Conservation (phyloP, 2,113 vertebrate genomes). For the Amblyornis subalaris region DNA sequence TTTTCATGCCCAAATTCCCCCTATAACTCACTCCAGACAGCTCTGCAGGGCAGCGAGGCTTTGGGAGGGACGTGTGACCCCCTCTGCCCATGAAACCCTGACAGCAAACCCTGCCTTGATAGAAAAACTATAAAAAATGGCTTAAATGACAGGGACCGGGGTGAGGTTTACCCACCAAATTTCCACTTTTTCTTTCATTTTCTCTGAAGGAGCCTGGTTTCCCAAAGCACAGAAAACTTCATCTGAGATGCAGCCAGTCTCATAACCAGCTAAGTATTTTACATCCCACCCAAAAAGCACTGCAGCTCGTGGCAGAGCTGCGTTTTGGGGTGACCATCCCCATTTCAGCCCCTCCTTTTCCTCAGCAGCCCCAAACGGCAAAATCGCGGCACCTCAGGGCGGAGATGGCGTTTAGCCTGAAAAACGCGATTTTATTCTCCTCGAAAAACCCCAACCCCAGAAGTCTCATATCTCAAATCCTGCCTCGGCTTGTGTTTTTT, state of each 20-base stretch:
- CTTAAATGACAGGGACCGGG: neutral
- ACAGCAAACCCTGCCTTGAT: neutral
- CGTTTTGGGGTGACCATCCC: neutral
- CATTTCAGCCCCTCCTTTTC: neutral
- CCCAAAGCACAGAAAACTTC: neutral
- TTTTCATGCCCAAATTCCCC: neutral
- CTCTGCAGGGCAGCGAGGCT: neutral
- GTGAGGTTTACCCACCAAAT: neutral
- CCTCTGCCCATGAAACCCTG: neutral
- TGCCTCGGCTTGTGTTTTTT: neutral
- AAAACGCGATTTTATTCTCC: neutral
- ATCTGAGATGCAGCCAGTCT: neutral
- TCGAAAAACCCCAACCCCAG: accelerated
- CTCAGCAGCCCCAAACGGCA: neutral
- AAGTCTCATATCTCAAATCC: neutral
- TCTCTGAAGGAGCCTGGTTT: neutral
- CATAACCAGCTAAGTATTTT: neutral
- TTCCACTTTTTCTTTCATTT: neutral
- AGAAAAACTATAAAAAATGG: neutral
- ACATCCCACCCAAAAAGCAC: neutral
- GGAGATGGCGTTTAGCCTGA: neutral
- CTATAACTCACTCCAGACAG: neutral
- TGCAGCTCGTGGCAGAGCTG: neutral
- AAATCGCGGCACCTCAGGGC: accelerated
- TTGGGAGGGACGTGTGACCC: neutral